Evolutionary conservation across 2,888 invertebrate genomes (phyloP).

Genomic region (Anorthoa munda): DNA sequence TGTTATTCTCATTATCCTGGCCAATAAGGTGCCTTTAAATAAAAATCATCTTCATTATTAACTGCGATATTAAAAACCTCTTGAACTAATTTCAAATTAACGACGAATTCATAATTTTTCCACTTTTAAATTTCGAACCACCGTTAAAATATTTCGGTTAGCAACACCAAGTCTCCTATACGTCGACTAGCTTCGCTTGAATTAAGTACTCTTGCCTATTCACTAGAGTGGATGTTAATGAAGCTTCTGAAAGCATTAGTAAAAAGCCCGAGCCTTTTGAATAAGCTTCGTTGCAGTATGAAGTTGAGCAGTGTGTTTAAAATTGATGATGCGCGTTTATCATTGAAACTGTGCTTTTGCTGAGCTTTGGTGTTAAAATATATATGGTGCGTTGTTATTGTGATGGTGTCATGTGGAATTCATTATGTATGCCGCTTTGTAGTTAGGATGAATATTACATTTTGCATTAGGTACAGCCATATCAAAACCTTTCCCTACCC

Average conservation of each 20-base stretch:
- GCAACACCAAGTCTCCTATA: conserved; percentile 63
- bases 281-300: conserved; percentile 76
- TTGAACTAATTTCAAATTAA: conserved; percentile 37
- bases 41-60: not conserved
- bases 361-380: conserved; percentile 45
- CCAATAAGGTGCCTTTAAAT: not conserved
- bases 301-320: conserved; percentile 75
- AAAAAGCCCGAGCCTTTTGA: conserved; percentile 85
- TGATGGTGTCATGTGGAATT: conserved; percentile 26
- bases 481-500: too few species aligned
- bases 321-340: conserved; percentile 77
- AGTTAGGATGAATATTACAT: not conserved
- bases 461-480: not conserved
- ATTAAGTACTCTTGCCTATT: conserved; percentile 83
- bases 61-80: not conserved
- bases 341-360: conserved; percentile 62
- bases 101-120: conserved; percentile 15
- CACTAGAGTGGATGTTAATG: conserved; percentile 87
- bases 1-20: too few species aligned
- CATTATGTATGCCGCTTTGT: conserved; percentile 6
- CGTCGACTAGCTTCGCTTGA: conserved; percentile 73
- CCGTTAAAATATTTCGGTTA: conserved; percentile 42
- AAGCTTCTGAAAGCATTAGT: conserved; percentile 86
- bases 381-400: conserved; percentile 26
- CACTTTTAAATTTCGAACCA: conserved; percentile 15